Percentiles rank a stretch among this genome's conserved stretches.
Evolutionary conservation across 2,113 vertebrate genomes (phyloP).

Genomic region (Heteronetta atricapilla): DNA sequence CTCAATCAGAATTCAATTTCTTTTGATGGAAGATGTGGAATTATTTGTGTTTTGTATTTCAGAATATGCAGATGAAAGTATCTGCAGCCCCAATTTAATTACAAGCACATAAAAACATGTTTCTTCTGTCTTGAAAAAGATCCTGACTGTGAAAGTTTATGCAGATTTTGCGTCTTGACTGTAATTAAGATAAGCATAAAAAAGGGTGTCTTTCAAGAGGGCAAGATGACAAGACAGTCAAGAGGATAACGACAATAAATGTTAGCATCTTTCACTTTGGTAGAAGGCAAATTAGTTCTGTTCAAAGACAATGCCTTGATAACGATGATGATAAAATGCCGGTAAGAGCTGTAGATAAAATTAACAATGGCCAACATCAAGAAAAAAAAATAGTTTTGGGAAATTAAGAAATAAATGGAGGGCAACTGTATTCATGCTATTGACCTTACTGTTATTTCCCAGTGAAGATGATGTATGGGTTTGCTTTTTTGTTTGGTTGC

Average conservation of each 20-base stretch:
- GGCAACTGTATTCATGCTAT: neutral
- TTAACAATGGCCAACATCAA: neutral
- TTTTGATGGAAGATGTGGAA: neutral
- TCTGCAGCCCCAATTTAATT: neutral
- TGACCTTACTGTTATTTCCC: neutral
- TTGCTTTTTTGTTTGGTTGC: neutral
- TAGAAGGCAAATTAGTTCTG: neutral
- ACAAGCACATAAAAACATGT: neutral
- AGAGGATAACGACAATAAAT: neutral
- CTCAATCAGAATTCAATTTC: neutral
- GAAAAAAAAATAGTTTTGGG: neutral
- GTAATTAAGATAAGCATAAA: slow-evolving; percentile 7
- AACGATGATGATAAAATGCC: neutral
- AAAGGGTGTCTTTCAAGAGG: neutral
- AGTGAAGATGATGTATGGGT: neutral
- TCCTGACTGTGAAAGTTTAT: neutral
- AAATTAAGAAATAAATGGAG: neutral
- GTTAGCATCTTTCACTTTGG: neutral
- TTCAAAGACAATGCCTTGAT: neutral
- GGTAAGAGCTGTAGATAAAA: neutral
- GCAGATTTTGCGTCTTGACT: neutral
- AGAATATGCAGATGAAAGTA: neutral
- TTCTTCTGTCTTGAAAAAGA: neutral
- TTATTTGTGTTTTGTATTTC: neutral
- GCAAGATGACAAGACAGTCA: neutral